Evolutionary conservation across 2,797 vertebrate species (phyloP).

Genomic region (Micropoecilia bifurca): DNA sequence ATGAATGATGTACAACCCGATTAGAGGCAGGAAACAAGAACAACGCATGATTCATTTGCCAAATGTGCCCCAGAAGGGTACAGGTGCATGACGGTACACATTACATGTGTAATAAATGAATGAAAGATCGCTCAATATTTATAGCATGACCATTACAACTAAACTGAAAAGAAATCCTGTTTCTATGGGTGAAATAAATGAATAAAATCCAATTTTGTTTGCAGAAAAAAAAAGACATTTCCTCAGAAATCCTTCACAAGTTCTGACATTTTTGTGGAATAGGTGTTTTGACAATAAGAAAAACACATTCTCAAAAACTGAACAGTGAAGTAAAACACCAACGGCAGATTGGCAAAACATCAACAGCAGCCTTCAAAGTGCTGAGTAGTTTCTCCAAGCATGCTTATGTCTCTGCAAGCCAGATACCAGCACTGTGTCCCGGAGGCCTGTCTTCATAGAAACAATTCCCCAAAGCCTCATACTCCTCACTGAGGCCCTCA

Average conservation of each 20-base stretch:
- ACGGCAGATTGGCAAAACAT: constrained; percentile 40
- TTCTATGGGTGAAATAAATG: background rate
- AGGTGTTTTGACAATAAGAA: constrained; percentile 23
- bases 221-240: background rate
- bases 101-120: background rate
- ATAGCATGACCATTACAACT: background rate
- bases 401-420: constrained; percentile 47
- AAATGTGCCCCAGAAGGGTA: constrained; percentile 1
- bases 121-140: background rate
- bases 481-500: constrained; percentile 40
- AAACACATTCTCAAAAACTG: constrained; percentile 14
- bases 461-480: constrained; percentile 63
- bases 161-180: background rate
- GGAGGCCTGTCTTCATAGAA: constrained; percentile 34
- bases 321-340: constrained; percentile 37
- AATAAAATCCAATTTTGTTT: background rate
- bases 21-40: background rate
- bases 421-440: constrained; percentile 52
- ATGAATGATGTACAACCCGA: constrained; percentile 1
- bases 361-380: constrained; percentile 28
- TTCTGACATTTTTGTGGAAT: constrained; percentile 5
- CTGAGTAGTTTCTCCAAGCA: constrained; percentile 32
- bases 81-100: constrained; percentile 14
- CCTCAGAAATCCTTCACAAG: background rate
- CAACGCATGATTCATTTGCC: background rate